Conservation (phyloP, 2,797 vertebrate genomes). For the Poeciliopsis paucimaculata region DNA sequence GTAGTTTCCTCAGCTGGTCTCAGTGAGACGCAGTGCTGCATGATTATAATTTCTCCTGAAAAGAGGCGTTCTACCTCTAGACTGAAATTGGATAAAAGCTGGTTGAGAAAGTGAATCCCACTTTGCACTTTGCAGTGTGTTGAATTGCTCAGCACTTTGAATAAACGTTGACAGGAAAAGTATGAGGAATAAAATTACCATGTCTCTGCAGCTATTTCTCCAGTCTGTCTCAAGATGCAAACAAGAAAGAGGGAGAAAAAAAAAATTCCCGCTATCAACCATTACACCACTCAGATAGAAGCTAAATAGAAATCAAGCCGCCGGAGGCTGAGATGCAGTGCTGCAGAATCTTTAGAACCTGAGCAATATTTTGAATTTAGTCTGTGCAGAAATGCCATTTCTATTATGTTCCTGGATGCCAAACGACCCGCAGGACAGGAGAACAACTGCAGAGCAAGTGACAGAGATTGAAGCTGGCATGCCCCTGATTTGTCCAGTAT, state of each 20-base stretch:
- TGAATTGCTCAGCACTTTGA: slow-evolving; percentile 30
- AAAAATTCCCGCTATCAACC: slow-evolving; percentile 42
- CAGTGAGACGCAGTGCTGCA: slow-evolving; percentile 21
- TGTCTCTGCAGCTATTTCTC: slow-evolving; percentile 37
- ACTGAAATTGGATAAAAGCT: slow-evolving; percentile 58
- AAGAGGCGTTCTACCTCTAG: slow-evolving; percentile 21
- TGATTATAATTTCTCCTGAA: slow-evolving; percentile 41
- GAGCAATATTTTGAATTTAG: slow-evolving; percentile 31
- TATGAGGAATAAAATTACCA: slow-evolving; percentile 50
- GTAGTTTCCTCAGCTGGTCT: slow-evolving; percentile 36
- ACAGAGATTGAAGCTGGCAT: slow-evolving; percentile 73
- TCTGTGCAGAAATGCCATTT: slow-evolving; percentile 34
- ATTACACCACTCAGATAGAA: slow-evolving; percentile 22
- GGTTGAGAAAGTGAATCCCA: slow-evolving; percentile 37
- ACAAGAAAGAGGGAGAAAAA: slow-evolving; percentile 13
- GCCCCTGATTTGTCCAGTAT: slow-evolving; percentile 76
- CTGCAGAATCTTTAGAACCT: slow-evolving; percentile 30
- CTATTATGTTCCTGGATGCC: slow-evolving; percentile 42
- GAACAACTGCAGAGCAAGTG: slow-evolving; percentile 60
- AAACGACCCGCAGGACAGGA: slow-evolving; percentile 67
- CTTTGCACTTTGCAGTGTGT: slow-evolving; percentile 33
- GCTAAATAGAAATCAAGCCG: slow-evolving; percentile 44
- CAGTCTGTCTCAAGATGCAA: slow-evolving; percentile 22
- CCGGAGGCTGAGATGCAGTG: slow-evolving; percentile 25
- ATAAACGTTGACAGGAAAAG: slow-evolving; percentile 62